These are phyloP conservation scores for Tenthredo mesomela DNA, from an alignment of 2,888 invertebrate genomes.

Conservation along the genomic window DNA sequence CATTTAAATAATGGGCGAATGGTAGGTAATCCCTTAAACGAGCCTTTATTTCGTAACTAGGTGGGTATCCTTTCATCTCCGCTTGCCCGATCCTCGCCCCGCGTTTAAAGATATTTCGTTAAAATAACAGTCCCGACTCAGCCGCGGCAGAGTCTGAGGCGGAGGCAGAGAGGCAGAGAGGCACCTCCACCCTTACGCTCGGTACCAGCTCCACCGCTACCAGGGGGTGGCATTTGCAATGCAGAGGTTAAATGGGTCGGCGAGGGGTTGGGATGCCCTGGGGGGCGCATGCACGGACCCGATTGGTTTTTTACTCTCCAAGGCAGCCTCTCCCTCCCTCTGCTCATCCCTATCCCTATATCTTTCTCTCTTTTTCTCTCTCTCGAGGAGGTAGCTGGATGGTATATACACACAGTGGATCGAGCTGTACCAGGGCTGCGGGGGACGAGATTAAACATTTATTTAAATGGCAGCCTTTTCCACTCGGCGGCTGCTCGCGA, in stretches of 20 bases:
- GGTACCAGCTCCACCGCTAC: conserved; percentile 55
- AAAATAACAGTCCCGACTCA: conserved; percentile 76
- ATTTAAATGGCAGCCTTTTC: conserved; percentile 76
- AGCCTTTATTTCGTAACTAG: conserved; percentile 76
- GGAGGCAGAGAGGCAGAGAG: conserved; percentile 59
- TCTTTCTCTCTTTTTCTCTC: conserved; percentile 52
- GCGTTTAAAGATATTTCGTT: conserved; percentile 78
- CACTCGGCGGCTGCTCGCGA: conserved; percentile 55
- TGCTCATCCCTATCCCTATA: conserved; percentile 41
- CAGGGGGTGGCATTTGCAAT: conserved; percentile 78
- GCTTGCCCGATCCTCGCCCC: conserved; percentile 54
- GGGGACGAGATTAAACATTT: conserved; percentile 77
- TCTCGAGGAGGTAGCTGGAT: conserved; percentile 54
- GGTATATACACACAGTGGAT: conserved; percentile 49
- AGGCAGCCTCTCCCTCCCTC: conserved; percentile 41
- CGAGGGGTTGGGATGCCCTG: conserved; percentile 64
- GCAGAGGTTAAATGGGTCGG: conserved; percentile 77
- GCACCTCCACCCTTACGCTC: conserved; percentile 49
- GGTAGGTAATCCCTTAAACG: conserved; percentile 77
- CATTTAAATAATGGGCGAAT: conserved; percentile 77
- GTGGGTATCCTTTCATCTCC: conserved; percentile 76
- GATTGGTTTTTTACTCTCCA: conserved; percentile 59
- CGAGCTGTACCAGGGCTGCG: conserved; percentile 56
- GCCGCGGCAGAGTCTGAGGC: conserved; percentile 55
- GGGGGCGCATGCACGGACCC: conserved; percentile 52